Evolutionary conservation across 2,797 vertebrate genomes (phyloP).

Genomic region (Nyctibius grandis): DNA sequence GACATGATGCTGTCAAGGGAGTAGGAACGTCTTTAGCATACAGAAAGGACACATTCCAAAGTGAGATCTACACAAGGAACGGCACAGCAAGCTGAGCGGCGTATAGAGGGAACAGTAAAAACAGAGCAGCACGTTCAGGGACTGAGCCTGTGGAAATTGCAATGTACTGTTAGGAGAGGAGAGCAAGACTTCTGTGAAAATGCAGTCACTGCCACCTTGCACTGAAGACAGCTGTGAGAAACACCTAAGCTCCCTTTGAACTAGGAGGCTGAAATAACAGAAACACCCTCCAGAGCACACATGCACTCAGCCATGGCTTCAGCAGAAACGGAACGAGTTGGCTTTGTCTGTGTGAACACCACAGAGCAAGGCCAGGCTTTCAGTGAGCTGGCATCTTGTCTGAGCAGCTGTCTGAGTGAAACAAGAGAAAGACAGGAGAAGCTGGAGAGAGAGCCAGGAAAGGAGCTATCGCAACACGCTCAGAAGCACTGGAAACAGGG

Average conservation of each 20-base stretch:
- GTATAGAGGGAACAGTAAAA: neutral
- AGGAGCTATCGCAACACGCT: neutral
- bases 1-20: neutral
- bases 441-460: neutral
- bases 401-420: neutral
- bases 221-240: neutral
- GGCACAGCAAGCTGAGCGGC: rapidly evolving
- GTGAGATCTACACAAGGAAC: neutral
- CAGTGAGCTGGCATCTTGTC: neutral
- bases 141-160: neutral
- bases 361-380: neutral
- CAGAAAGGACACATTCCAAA: neutral
- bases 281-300: neutral
- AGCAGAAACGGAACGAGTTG: neutral
- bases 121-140: neutral
- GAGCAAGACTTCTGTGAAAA: neutral
- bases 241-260: neutral
- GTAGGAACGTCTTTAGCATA: neutral
- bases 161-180: neutral
- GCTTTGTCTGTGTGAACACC: neutral
- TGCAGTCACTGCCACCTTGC: neutral
- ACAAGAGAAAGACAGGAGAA: neutral
- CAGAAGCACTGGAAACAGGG: neutral
- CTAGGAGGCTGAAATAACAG: neutral
- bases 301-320: neutral